Percentiles rank a stretch among this genome's conserved stretches.
Evolutionary conservation across 2,797 vertebrate species (phyloP).

Genomic region (Phoxinus dragarum): DNA sequence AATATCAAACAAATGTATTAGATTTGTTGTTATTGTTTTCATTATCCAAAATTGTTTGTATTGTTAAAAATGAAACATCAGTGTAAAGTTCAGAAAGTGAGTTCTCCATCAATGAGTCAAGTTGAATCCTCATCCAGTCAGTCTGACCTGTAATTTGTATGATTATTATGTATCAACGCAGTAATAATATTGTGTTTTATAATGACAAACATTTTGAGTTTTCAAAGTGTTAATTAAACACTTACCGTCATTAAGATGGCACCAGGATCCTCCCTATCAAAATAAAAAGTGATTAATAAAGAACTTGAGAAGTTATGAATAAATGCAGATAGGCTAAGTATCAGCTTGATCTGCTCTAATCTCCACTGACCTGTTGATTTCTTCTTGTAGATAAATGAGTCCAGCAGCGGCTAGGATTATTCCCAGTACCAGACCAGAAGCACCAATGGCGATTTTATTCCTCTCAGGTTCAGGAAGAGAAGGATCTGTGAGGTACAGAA

Average conservation of each 20-base stretch:
- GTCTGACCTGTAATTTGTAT: background rate
- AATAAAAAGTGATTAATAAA: background rate
- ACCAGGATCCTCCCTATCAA: slow-evolving; percentile 37
- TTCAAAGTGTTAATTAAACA: background rate
- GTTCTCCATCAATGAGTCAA: background rate
- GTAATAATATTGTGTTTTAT: background rate
- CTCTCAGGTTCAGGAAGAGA: slow-evolving; percentile 67
- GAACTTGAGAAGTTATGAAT: background rate
- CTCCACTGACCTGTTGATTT: slow-evolving; percentile 57
- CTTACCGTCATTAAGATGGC: slow-evolving; percentile 5
- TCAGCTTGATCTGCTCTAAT: background rate
- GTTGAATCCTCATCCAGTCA: background rate
- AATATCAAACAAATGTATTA: background rate
- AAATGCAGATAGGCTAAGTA: background rate
- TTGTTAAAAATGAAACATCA: background rate
- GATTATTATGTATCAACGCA: background rate
- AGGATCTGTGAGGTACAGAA: slow-evolving; percentile 66
- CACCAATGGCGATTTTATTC: slow-evolving; percentile 56
- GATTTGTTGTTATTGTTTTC: background rate
- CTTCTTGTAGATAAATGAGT: slow-evolving; percentile 71
- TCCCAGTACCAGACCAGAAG: slow-evolving; percentile 70
- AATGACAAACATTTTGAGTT: background rate
- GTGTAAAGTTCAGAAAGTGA: background rate
- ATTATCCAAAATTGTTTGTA: background rate
- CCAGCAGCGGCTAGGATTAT: slow-evolving; percentile 69